Evolutionary conservation across 2,113 vertebrate species (phyloP).

Genomic region (Ailuropoda melanoleuca): DNA sequence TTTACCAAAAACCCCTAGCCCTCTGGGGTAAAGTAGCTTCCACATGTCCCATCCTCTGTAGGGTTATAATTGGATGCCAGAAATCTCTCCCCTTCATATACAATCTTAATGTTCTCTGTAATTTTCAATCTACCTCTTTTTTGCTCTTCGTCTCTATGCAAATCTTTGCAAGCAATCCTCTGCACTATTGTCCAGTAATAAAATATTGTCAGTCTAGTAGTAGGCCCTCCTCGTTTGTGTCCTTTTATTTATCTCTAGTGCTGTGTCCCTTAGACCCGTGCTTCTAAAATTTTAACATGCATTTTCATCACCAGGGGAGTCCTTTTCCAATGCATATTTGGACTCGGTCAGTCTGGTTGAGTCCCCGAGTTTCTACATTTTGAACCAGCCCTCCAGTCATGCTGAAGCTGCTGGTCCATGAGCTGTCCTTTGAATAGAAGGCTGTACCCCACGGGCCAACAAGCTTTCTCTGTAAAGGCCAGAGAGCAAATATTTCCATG

Average conservation of each 20-base stretch:
- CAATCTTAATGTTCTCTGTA: background rate
- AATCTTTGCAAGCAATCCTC: background rate
- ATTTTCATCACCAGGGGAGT: background rate
- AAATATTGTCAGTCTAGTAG: background rate
- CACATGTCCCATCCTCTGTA: background rate
- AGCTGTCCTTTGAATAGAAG: background rate
- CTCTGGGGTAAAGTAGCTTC: background rate
- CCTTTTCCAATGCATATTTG: background rate
- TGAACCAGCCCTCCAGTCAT: background rate
- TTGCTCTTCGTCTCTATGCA: background rate
- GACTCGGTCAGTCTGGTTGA: background rate
- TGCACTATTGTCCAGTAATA: background rate
- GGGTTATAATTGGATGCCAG: background rate
- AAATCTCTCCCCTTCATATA: background rate
- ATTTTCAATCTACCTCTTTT: background rate
- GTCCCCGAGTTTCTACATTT: background rate
- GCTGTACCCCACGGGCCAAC: background rate
- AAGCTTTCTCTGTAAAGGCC: background rate
- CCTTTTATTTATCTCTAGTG: background rate
- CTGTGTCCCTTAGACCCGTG: background rate
- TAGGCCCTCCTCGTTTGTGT: background rate
- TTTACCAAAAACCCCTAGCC: background rate
- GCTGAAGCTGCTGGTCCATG: rapidly evolving
- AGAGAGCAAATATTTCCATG: background rate
- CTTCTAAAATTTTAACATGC: background rate